Conservation (phyloP, 2,888 invertebrate species). For the Pheosia gnoma region DNA sequence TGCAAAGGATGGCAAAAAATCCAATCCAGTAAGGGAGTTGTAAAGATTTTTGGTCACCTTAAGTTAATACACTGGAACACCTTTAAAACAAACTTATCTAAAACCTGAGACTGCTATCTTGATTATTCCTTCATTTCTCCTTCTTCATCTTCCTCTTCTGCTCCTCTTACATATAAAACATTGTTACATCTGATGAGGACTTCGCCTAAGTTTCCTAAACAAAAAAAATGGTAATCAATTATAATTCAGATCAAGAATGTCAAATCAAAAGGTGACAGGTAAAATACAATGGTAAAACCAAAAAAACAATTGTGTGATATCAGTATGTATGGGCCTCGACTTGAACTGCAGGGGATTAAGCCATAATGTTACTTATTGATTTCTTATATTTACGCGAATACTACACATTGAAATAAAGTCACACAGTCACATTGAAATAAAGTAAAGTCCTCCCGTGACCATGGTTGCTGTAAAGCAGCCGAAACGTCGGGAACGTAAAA, state of each 20-base stretch:
- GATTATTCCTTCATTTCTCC: slow-evolving; percentile 95
- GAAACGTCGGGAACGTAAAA: no score
- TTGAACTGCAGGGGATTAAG: no score
- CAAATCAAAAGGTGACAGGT: no score
- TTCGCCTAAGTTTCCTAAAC: slow-evolving; percentile 94
- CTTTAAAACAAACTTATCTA: background rate
- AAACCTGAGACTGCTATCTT: background rate
- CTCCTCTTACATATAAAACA: slow-evolving; percentile 96
- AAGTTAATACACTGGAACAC: background rate
- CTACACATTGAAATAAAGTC: no score
- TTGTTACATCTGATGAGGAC: slow-evolving; percentile 98
- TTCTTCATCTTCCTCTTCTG: slow-evolving; percentile 98
- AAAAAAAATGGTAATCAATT: slow-evolving; percentile 2
- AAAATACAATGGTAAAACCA: background rate
- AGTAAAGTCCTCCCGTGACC: no score
- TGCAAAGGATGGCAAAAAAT: background rate
- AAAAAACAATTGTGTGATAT: no score
- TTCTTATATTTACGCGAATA: no score
- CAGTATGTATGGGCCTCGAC: no score
- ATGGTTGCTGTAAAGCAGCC: no score
- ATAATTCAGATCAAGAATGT: background rate
- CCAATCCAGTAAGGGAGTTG: background rate
- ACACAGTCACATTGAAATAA: no score
- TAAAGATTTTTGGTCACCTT: background rate
- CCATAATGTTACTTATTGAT: no score